These are phyloP conservation scores for Zeuzera pyrina DNA, from an alignment of 2,888 invertebrate genomes.

Conservation along the genomic window DNA sequence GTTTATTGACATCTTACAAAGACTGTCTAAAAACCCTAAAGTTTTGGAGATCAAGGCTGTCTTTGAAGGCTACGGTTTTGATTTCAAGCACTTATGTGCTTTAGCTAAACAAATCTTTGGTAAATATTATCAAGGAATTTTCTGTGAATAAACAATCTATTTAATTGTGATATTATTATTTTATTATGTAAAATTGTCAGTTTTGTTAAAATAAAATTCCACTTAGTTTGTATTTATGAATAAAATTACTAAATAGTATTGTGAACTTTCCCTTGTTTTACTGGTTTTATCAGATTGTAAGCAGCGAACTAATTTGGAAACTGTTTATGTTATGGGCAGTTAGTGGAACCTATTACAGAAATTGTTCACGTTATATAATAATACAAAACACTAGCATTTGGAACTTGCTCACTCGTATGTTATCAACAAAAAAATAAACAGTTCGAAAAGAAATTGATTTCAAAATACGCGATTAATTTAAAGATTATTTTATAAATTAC, in stretches of 20 bases:
- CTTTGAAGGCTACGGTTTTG: conserved; percentile 28
- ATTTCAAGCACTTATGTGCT: conserved; percentile 25
- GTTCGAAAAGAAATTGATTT: conserved; percentile 54
- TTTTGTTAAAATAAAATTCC: too few species aligned
- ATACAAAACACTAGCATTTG: conserved; percentile 45
- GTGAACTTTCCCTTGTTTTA: conserved; percentile 14
- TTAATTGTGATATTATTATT: too few species aligned
- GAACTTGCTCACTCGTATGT: conserved; percentile 16
- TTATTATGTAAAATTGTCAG: too few species aligned
- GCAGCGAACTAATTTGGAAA: conserved; percentile 28
- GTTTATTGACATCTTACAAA: conserved; percentile 28
- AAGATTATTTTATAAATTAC: conserved; percentile 50
- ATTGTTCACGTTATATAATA: conserved; percentile 41
- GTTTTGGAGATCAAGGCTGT: conserved; percentile 24
- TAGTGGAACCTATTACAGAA: conserved; percentile 45
- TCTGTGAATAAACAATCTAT: conserved; percentile 19
- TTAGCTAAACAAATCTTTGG: conserved; percentile 26
- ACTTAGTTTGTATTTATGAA: conserved; percentile 3
- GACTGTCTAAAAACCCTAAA: conserved; percentile 26
- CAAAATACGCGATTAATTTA: conserved; percentile 55
- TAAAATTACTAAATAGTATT: conserved; percentile 15
- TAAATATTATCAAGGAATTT: conserved; percentile 24
- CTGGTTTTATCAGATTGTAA: conserved; percentile 25
- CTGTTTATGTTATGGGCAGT: conserved; percentile 41
- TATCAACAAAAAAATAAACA: conserved; percentile 28